Base-by-base conservation (phyloP, 2,888 invertebrate genomes). In the Plusia festucae region DNA sequence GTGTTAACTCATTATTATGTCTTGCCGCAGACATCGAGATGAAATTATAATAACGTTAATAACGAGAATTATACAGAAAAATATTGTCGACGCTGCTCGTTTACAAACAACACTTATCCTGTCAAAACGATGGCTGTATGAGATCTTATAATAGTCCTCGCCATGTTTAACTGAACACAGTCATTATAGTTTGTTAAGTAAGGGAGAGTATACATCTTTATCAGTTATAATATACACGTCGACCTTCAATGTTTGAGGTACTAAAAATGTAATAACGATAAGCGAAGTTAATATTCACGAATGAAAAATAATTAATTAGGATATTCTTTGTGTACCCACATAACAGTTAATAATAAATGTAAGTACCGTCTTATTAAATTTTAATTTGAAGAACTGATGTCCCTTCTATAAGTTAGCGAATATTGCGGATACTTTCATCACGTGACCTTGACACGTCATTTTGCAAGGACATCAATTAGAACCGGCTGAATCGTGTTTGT, bases 1-100 rank as follows among this genome's bases (percentile, higher is more conserved):
- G 85, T 89, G 89, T 83, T 79, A 79, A 82, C 83, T 82, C 78
- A 82, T 85, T 80, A 86, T 87, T 85, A 86, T 77, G 80, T 79
- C 76, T 63, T 65, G 60, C 74, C 69, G 40, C 76, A 76, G 77
- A 81, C 80, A 73, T 74, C 75, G 82, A 83, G 84, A 87, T 84
- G 86, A 87, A 85, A 85, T 84, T 83, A 85, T 85, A 85, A 88
- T 82, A 79, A 72, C 63, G 73, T 79, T 18, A 80, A 40, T 40
- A 40, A 40, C 40, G 40, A n/a, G 40, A 85, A 88, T 88, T 85
- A 84, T 84, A 78, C 79, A 77, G 76, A 83, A 84, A 88, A 86
- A 85, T 84, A 88, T 85, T 85, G 87, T 86, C 83, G 87, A 85
- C 83, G 78, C 76, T 68, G 71, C 72, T 81, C 78, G 83, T 82